phyloP scores from a whole-genome alignment of 2,888 invertebrate genomes.

The Gerris lacustris region DNA sequence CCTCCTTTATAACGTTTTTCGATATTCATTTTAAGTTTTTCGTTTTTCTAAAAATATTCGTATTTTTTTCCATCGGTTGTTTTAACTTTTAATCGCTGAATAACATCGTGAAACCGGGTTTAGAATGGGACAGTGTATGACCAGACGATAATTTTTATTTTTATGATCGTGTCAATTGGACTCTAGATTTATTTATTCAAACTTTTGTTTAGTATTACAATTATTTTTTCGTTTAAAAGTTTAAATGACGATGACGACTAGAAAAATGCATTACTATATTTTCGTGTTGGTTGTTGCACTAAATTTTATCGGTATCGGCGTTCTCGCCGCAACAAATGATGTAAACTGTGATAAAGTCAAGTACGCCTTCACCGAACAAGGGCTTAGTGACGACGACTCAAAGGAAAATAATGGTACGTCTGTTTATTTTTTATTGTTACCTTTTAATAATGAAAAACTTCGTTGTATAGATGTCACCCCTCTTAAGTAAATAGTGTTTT shows the following conservation, averaged over 20 bases:
- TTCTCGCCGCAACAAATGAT: not conserved
- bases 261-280: not conserved
- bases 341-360: constrained; percentile 1
- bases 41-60: not conserved
- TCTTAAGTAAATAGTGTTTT: too few species aligned
- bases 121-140: not conserved
- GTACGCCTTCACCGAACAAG: not conserved
- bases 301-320: not conserved
- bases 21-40: not conserved
- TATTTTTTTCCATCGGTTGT: not conserved
- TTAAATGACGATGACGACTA: not conserved
- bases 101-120: not conserved
- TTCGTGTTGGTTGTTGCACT: not conserved
- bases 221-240: not conserved
- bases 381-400: not conserved
- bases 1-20: not conserved
- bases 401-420: not conserved
- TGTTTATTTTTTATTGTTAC: not conserved
- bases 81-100: not conserved
- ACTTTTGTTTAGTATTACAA: not conserved
- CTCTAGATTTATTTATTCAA: too few species aligned
- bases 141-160: not conserved
- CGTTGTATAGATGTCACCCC: too few species aligned
- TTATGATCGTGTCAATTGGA: too few species aligned
- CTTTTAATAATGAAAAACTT: too few species aligned